These are phyloP conservation scores for Steinernema hermaphroditum DNA, from an alignment of 2,888 invertebrate species.

Conservation along the genomic window DNA sequence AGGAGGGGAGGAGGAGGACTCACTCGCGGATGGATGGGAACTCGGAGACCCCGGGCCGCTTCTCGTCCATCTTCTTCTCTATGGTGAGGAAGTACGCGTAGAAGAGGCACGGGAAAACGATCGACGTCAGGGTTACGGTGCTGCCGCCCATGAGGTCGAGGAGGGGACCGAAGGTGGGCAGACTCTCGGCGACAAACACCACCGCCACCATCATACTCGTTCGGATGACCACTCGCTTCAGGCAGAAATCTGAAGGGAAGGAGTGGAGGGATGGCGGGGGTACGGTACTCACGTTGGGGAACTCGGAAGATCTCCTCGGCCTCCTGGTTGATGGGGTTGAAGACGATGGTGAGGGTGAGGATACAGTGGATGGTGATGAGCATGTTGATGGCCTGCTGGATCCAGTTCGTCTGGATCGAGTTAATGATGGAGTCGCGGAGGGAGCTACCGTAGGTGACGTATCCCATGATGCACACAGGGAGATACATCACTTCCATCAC, in stretches of 20 bases:
- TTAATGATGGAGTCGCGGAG: conserved; percentile 49
- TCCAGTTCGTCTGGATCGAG: conserved; percentile 46
- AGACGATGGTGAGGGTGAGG: conserved; percentile 36
- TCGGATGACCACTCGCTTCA: conserved; percentile 41
- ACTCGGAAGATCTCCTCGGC: conserved; percentile 52
- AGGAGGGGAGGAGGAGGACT: not conserved
- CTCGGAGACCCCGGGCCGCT: not conserved
- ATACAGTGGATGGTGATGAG: conserved; percentile 42
- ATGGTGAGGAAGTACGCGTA: conserved; percentile 42
- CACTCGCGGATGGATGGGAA: conserved; percentile 1
- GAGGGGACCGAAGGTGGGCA: conserved; percentile 49
- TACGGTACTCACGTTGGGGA: conserved; percentile 50
- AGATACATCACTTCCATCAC: conserved; percentile 28
- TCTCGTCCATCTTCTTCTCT: conserved; percentile 34
- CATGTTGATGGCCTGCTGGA: conserved; percentile 40
- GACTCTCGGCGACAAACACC: conserved; percentile 40
- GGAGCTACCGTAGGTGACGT: conserved; percentile 41
- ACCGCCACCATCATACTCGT: conserved; percentile 38
- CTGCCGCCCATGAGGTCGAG: conserved; percentile 40
- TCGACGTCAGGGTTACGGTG: conserved; percentile 15
- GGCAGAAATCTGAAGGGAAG: conserved; percentile 36
- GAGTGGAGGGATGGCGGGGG: too few species aligned
- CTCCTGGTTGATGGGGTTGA: conserved; percentile 27
- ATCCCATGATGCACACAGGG: conserved; percentile 18
- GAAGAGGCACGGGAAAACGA: conserved; percentile 30